Evolutionary conservation across 1,140 invertebrate genomes (phyloP).

Genomic region (Nomia melanderi): DNA sequence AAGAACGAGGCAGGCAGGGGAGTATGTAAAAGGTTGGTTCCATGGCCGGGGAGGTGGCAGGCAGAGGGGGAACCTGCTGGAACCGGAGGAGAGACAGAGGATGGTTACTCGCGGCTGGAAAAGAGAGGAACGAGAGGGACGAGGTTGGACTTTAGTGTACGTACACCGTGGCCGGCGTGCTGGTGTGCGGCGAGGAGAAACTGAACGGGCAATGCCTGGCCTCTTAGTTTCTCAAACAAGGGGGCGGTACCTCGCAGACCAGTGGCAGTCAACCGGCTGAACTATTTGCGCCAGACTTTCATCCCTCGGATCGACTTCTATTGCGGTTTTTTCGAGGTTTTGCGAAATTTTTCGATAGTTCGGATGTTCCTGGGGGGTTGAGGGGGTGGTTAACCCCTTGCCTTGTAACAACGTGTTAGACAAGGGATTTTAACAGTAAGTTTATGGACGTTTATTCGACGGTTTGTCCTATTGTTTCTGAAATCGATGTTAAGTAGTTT

Average conservation of each 20-base stretch:
- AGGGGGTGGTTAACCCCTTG: too few relatives aligned
- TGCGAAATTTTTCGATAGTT: neutral
- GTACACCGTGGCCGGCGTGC: neutral
- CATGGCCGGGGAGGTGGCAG: too few relatives aligned
- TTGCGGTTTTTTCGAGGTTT: neutral
- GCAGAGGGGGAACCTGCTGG: conserved; percentile 12
- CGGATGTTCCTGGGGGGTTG: too few relatives aligned
- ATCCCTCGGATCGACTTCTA: neutral
- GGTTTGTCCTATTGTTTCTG: too few relatives aligned
- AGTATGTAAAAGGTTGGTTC: too few relatives aligned
- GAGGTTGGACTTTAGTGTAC: conserved; percentile 3
- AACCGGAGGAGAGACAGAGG: conserved; percentile 23
- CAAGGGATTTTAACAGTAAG: too few relatives aligned
- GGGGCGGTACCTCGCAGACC: conserved; percentile 70
- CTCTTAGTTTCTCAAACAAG: conserved; percentile 76
- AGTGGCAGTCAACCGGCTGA: conserved; percentile 73
- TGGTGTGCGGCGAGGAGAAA: conserved; percentile 11
- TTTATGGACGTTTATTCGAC: too few relatives aligned
- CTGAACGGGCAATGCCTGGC: conserved; percentile 64
- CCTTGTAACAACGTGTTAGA: too few relatives aligned
- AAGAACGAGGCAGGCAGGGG: conserved; percentile 7
- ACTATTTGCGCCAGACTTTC: conserved; percentile 15
- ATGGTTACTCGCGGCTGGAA: neutral
- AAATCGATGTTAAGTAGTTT: too few relatives aligned
- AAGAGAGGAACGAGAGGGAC: conserved; percentile 27